Conservation (phyloP, 35 echinoderm and acorn worm species). For the Lytechinus pictus region DNA sequence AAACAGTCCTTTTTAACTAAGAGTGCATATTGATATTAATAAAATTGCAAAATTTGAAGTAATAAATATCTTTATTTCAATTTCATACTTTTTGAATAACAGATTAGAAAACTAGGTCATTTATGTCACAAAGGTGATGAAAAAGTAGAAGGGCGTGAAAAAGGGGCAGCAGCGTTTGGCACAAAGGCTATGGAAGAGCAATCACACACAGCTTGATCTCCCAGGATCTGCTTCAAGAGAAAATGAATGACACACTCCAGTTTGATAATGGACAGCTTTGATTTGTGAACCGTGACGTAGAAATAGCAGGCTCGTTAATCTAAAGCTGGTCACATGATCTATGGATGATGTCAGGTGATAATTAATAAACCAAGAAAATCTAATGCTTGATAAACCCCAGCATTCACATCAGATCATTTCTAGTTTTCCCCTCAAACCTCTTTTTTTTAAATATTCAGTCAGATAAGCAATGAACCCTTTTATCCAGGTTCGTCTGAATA, state of each 20-base stretch:
- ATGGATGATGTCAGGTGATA: neutral
- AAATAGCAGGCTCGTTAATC: neutral
- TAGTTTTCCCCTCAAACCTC: neutral
- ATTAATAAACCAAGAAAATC: neutral
- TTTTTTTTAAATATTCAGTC: neutral
- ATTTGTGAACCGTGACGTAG: neutral
- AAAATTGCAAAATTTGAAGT: no score
- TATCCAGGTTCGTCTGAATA: neutral
- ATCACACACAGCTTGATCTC: neutral
- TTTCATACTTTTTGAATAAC: neutral
- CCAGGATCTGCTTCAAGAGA: neutral
- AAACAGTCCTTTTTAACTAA: no score
- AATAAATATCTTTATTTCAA: no score
- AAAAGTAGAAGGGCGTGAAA: neutral
- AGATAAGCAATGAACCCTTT: neutral
- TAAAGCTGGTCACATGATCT: neutral
- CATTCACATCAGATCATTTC: neutral
- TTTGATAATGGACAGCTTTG: neutral
- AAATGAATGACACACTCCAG: neutral
- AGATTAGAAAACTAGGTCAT: neutral
- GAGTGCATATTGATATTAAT: no score
- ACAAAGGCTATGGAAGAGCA: neutral
- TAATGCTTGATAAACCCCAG: neutral
- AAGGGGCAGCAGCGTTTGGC: neutral
- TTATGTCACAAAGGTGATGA: neutral